Evolutionary conservation across 2,888 invertebrate species (phyloP).

Genomic region (Elaeidobius kamerunicus): DNA sequence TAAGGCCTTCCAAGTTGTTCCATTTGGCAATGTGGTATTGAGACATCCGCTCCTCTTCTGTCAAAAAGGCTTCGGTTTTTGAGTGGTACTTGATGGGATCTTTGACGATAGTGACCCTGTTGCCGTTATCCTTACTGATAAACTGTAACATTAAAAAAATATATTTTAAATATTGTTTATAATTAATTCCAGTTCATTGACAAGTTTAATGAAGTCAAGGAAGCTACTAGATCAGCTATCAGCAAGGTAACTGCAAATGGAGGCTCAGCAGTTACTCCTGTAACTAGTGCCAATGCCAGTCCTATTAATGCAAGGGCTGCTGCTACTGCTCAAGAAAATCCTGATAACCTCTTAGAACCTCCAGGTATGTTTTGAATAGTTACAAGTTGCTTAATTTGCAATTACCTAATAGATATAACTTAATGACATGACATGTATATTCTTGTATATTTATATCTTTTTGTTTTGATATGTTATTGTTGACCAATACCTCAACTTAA

Average conservation of each 20-base stretch:
- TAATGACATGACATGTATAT: too few relatives aligned
- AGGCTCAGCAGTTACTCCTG: constrained; percentile 69
- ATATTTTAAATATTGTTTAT: background rate
- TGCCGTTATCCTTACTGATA: background rate
- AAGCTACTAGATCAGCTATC: constrained; percentile 78
- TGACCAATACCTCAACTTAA: too few relatives aligned
- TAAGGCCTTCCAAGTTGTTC: constrained; percentile 79
- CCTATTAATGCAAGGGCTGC: constrained; percentile 72
- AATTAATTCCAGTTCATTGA: constrained; percentile 77
- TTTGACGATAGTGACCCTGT: too few relatives aligned
- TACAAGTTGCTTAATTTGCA: background rate
- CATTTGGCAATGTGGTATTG: background rate
- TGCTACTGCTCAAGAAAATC: constrained; percentile 53
- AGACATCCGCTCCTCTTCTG: too few relatives aligned
- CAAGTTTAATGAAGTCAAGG: constrained; percentile 97
- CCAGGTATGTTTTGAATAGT: constrained; percentile 46
- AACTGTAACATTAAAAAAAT: background rate
- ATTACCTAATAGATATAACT: background rate
- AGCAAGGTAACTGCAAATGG: constrained; percentile 62
- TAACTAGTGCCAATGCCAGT: constrained; percentile 84
- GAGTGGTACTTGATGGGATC: too few relatives aligned
- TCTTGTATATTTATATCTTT: too few relatives aligned
- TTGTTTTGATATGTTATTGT: too few relatives aligned
- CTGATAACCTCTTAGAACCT: constrained; percentile 50
- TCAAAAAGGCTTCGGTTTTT: too few relatives aligned